These are phyloP conservation scores for Nasonia vitripennis DNA, from an alignment of 1,140 invertebrate genomes.

Conservation along the genomic window DNA sequence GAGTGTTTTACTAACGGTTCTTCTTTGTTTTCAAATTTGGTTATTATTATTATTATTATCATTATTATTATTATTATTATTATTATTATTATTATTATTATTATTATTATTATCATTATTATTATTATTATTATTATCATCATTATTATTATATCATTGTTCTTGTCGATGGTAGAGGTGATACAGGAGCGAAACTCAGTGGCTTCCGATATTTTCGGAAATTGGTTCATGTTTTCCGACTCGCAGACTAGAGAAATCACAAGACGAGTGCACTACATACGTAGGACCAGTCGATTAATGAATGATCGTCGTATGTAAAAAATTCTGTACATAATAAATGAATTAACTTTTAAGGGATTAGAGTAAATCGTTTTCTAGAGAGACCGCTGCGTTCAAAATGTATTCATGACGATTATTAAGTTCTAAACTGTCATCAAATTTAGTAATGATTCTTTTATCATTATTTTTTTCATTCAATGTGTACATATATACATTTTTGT, in stretches of 20 bases:
- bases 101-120: slow-evolving; percentile 16
- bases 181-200: slow-evolving; percentile 47
- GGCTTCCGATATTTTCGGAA: neutral
- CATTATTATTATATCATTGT: slow-evolving; percentile 5
- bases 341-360: slow-evolving; percentile 1
- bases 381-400: neutral
- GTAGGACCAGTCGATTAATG: neutral
- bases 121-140: slow-evolving; percentile 5
- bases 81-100: too few relatives aligned
- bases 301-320: neutral
- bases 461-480: neutral
- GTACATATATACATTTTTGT: neutral
- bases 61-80: neutral
- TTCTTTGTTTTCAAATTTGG: neutral
- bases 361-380: slow-evolving; percentile 16
- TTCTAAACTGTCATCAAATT: neutral
- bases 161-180: slow-evolving; percentile 8
- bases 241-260: neutral
- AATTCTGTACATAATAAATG: slow-evolving; percentile 17
- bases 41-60: neutral
- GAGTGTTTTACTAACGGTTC: slow-evolving; percentile 42
- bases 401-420: slow-evolving; percentile 8
- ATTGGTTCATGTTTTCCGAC: neutral
- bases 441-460: neutral
- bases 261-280: neutral